Conservation (phyloP, 2,113 vertebrate species). For the Callocephalon fimbriatum region DNA sequence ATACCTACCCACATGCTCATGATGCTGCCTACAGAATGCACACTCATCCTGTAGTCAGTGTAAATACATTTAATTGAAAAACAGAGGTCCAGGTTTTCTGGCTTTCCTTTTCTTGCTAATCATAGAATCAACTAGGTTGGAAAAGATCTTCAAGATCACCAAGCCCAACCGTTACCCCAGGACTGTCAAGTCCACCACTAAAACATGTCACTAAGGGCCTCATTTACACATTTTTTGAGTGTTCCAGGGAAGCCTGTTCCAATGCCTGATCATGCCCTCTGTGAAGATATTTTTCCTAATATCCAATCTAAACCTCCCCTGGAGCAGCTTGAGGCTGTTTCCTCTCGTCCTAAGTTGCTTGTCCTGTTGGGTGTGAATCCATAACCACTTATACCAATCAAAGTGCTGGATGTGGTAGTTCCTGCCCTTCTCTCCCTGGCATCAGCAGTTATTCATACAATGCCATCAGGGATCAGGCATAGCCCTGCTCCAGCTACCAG, state of each 20-base stretch:
- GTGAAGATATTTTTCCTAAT: background rate
- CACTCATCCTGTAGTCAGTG: background rate
- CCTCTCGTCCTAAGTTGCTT: background rate
- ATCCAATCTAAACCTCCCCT: background rate
- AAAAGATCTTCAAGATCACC: background rate
- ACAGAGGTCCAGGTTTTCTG: background rate
- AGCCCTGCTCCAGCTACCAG: background rate
- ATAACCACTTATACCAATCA: accelerated
- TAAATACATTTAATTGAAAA: background rate
- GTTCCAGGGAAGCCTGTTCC: background rate
- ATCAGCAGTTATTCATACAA: background rate
- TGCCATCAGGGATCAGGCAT: accelerated
- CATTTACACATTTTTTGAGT: background rate
- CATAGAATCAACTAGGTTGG: background rate
- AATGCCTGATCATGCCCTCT: background rate
- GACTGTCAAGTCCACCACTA: background rate
- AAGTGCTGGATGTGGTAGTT: background rate
- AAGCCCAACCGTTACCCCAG: no score
- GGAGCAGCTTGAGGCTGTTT: background rate
- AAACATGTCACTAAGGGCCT: background rate
- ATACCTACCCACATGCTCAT: background rate
- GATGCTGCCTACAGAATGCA: background rate
- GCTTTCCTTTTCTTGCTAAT: background rate
- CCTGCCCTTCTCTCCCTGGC: background rate
- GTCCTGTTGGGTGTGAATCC: background rate